Base-by-base conservation (phyloP, 2,113 vertebrate species). In the Pogona vitticeps region DNA sequence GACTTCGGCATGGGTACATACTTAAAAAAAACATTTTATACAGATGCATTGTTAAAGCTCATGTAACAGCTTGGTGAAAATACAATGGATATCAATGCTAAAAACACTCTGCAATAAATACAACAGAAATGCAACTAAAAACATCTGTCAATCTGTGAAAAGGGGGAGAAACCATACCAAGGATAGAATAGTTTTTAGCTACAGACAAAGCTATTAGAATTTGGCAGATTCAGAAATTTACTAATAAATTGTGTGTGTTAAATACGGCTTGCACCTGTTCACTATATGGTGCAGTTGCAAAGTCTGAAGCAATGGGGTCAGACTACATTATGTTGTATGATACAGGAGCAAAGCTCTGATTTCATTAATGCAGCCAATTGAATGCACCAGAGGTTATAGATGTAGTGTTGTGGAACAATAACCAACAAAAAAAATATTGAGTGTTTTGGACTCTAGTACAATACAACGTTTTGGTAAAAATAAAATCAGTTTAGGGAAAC, bases 21-120 rank as follows among this genome's bases (percentile, higher is more conserved):
- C 96, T 95, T 91, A 95, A 94, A 92, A 95, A 96, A 96, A 96
- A 96, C 94, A 92, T 94, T 97, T 97, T 97, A 97, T 97, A 98
- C 97, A 97, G 97, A 97, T 97, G 97, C 97, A 97, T 95, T 95
- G 96, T 97, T 97, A 97, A 97, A 98, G 97, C 98, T 98, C 97
- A 97, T 97, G 97, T 97, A 98, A 97, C 97, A 97, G 97, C 96
- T 96, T 76, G 95, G 95, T 97, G 96, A 97, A 97, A 97, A 96
- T 97, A 96, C 96, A 97, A 96, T 94, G 93, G 91, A 95, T 95
- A 97, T 94, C 95, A 94, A 97, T 88, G 97, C 96, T 96, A 96
- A 95, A 91, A 96, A 96, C 96, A 96, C 96, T 96, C 96, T 97
- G 96, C 97, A 98, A 98, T 99, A 98, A 99, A 99, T 98, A 96